Conservation (phyloP, 1,140 invertebrate species). For the Metaphire vulgaris region DNA sequence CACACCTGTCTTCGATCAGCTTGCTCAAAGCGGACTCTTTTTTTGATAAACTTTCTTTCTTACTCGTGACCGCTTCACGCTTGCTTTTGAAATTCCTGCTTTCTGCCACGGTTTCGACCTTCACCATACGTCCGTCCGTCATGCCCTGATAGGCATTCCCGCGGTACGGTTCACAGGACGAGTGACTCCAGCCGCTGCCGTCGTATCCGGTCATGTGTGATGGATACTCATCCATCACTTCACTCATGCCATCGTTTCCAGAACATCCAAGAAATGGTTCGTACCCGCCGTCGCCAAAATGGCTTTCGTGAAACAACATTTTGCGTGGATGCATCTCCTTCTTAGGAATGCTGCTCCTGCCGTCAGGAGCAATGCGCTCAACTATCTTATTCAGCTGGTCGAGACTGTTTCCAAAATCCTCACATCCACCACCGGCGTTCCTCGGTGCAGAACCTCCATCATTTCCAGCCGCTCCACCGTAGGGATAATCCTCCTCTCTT, state of each 20-base stretch:
- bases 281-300: constrained; percentile 15
- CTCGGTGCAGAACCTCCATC: too few species aligned
- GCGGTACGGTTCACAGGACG: background rate
- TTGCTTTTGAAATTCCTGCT: background rate
- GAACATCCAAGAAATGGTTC: constrained; percentile 5
- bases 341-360: background rate
- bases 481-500: background rate
- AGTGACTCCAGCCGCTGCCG: background rate
- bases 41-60: background rate
- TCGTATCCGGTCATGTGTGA: background rate
- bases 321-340: background rate
- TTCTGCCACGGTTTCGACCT: background rate
- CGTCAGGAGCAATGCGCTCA: constrained; percentile 17
- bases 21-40: background rate
- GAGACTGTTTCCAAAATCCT: constrained; percentile 18
- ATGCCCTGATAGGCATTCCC: background rate
- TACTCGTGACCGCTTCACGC: background rate
- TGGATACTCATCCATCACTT: background rate
- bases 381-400: constrained; percentile 22
- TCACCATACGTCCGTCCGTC: background rate
- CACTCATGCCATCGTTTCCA: background rate
- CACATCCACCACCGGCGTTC: background rate
- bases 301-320: background rate
- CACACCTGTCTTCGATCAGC: background rate
- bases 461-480: background rate